phyloP scores from a whole-genome alignment of 2,797 vertebrate species.

The Menidia menidia region DNA sequence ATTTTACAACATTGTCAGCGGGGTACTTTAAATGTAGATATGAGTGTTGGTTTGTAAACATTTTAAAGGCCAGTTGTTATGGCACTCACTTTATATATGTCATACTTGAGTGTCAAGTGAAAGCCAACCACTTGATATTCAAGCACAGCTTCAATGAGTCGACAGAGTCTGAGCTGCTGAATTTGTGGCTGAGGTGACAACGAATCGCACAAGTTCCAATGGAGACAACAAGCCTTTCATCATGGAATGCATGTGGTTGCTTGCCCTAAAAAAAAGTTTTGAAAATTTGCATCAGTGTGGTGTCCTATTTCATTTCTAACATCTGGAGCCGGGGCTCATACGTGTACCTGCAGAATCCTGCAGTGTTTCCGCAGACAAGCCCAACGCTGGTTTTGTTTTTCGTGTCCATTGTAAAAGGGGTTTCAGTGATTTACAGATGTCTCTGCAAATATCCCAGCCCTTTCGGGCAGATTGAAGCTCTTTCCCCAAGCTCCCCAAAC shows the following conservation, averaged over 20 bases:
- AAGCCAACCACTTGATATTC: background rate
- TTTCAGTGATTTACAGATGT: slow-evolving; percentile 2
- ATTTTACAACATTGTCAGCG: no score
- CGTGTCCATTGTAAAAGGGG: background rate
- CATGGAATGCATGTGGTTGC: background rate
- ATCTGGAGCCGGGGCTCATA: background rate
- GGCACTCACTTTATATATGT: background rate
- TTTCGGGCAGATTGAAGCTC: background rate
- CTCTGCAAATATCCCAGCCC: background rate
- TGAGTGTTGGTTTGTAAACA: background rate
- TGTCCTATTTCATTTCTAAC: background rate
- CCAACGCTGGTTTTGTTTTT: background rate
- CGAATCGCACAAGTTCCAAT: background rate
- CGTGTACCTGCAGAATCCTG: background rate
- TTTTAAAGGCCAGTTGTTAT: background rate
- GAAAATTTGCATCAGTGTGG: background rate
- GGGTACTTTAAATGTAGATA: no score
- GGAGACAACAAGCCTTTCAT: background rate
- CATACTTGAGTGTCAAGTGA: background rate
- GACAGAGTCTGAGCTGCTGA: background rate
- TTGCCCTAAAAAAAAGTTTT: background rate
- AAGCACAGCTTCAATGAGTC: background rate
- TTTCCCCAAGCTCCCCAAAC: background rate
- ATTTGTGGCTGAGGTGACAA: background rate
- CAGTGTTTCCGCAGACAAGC: background rate